Evolutionary conservation across 2,797 vertebrate genomes (phyloP), one percentile per base, ranked within the genome.

Genomic region (Gymnoscopelus braueri): DNA sequence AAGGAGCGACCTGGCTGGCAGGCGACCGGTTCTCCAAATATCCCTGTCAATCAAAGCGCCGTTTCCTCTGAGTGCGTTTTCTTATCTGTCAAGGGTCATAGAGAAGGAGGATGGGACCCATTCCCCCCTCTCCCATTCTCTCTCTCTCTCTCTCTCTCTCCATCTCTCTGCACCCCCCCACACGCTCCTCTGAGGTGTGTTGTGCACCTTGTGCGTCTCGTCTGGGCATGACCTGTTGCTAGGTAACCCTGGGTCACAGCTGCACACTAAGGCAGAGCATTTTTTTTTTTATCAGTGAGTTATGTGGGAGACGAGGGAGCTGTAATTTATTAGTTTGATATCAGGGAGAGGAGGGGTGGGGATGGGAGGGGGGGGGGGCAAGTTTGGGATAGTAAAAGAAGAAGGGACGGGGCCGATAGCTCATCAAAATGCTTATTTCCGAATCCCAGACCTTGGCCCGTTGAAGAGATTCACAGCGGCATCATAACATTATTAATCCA

Each of bases 241-340:
- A 94, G 94, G 94, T 94, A 94, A 95, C 94, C 90, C 92, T 93
- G 93, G 93, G 94, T 93, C 94, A 95, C 94, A 94, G 93, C 94
- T 95, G 94, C 92, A 91, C 88, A 90, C 91, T 88, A 91, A 88
- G 90, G 92, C 89, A 91, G 89, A 93, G 77, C 85, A 82, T 88
- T 76, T 80, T 93, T 94, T 93, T 93, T 91, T 93, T 93, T 94
- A 93, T 94, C 92, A 93, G 91, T 84, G 91, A 92, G 92, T 94
- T 95, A 93, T 94, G 91, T 92, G 88, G 91, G 91, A 94, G 92
- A 93, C 78, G 88, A 92, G 82, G 39, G 86, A 92, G 93, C 92
- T 93, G 93, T 94, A 94, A 95, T 95, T 94, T 94, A 95, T 95
- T 95, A 94, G 93, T 93, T 93, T 93, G 92, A 93, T 94, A 94